Evolutionary conservation across 1,140 invertebrate genomes (phyloP).

Genomic region (Rhizoglyphus robini): DNA sequence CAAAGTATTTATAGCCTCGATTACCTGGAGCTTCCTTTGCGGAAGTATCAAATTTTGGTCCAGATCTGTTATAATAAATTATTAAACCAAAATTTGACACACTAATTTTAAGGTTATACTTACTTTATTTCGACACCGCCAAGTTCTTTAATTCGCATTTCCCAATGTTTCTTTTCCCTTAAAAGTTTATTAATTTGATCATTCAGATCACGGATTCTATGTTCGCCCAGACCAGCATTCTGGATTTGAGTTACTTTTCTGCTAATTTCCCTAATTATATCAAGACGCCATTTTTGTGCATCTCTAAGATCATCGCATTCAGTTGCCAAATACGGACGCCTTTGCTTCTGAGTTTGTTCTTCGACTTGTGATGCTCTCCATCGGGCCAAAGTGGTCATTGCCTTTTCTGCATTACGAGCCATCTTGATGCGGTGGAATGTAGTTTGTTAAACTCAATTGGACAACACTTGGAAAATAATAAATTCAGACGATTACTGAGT

Average conservation of each 20-base stretch:
- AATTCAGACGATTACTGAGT: no score
- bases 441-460: no score
- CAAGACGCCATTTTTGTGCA: conserved; percentile 86
- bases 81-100: conserved; percentile 13
- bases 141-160: conserved; percentile 82
- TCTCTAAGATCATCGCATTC: conserved; percentile 77
- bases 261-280: conserved; percentile 91
- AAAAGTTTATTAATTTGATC: conserved; percentile 98
- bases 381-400: conserved; percentile 78
- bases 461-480: no score
- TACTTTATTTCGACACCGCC: conserved; percentile 78
- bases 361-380: conserved; percentile 86
- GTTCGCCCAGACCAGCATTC: conserved; percentile 95
- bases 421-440: not conserved
- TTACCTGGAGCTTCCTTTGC: conserved; percentile 94
- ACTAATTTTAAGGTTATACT: not conserved
- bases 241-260: conserved; percentile 99
- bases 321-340: conserved; percentile 79
- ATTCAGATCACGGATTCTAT: conserved; percentile 90
- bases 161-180: conserved; percentile 88
- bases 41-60: conserved; percentile 82
- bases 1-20: conserved; percentile 98
- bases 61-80: conserved; percentile 44
- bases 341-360: conserved; percentile 57
- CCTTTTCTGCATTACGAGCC: conserved; percentile 45